These are phyloP conservation scores for Tanytarsus gracilentus DNA, from an alignment of 2,888 invertebrate genomes.

Conservation along the genomic window DNA sequence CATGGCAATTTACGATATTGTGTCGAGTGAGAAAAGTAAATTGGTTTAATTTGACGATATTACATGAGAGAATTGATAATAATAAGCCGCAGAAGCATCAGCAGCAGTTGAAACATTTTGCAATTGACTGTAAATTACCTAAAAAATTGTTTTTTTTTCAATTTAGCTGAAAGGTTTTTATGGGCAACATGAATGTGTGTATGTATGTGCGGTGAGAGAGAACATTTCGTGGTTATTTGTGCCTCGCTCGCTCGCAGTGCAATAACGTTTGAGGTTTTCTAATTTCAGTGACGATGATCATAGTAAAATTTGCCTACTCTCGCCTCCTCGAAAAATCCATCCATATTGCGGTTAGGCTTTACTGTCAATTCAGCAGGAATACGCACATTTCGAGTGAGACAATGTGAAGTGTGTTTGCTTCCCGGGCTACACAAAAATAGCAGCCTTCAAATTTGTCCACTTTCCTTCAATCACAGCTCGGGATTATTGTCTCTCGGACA, in stretches of 20 bases:
- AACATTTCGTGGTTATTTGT: not conserved
- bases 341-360: not conserved
- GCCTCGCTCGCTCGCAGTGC: not conserved
- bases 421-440: no score
- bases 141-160: slow-evolving; percentile 7
- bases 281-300: not conserved
- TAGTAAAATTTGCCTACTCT: not conserved
- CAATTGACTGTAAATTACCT: slow-evolving; percentile 15
- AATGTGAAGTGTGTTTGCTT: no score
- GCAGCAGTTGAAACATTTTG: not conserved
- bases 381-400: no score
- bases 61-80: not conserved
- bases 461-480: no score
- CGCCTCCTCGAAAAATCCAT: not conserved
- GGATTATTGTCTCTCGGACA: no score
- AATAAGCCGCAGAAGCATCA: not conserved
- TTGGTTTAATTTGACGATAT: slow-evolving; percentile 20
- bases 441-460: no score
- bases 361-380: slow-evolving; percentile 15
- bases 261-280: slow-evolving; percentile 17
- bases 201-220: not conserved
- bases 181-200: not conserved
- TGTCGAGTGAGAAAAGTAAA: not conserved
- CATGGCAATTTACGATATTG: not conserved
- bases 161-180: slow-evolving; percentile 24